A percentile compares a stretch with the other conserved stretches of the same genome.
Evolutionary conservation across 2,113 vertebrate genomes (phyloP).

Genomic region (Microtus richardsoni): DNA sequence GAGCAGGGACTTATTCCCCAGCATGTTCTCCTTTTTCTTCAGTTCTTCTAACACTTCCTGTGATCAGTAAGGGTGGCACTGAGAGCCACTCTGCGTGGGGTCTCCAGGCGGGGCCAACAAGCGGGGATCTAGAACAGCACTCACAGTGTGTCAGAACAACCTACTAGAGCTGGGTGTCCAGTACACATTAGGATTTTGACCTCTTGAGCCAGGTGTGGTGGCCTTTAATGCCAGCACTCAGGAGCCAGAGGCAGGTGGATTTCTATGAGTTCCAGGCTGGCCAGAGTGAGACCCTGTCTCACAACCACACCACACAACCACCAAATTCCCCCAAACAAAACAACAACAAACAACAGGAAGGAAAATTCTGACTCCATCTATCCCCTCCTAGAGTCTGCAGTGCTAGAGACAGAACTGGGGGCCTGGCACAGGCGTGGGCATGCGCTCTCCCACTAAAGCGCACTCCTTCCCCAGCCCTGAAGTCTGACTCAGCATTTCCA

Average conservation of each 20-base stretch:
- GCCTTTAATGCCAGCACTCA: background rate
- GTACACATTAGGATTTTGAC: too few relatives aligned
- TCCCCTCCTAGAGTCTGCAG: background rate
- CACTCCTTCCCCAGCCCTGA: background rate
- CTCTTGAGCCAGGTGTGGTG: background rate
- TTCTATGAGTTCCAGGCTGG: background rate
- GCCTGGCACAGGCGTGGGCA: too few relatives aligned
- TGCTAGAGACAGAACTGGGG: background rate
- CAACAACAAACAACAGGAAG: background rate
- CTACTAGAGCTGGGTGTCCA: background rate
- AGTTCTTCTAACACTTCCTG: background rate
- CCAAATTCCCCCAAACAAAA: background rate
- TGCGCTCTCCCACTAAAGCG: background rate
- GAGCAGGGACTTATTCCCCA: background rate
- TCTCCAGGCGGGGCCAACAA: background rate
- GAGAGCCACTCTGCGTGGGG: background rate
- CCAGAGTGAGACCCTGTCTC: background rate
- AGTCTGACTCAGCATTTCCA: conserved; percentile 57
- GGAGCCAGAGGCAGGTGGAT: background rate
- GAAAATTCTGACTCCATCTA: background rate
- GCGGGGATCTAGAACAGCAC: background rate
- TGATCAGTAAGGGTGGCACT: background rate
- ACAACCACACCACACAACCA: background rate
- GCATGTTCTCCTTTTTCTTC: background rate
- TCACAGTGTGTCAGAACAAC: background rate